Evolutionary conservation across 1,140 invertebrate species (phyloP).

Genomic region (Danaus plexippus): DNA sequence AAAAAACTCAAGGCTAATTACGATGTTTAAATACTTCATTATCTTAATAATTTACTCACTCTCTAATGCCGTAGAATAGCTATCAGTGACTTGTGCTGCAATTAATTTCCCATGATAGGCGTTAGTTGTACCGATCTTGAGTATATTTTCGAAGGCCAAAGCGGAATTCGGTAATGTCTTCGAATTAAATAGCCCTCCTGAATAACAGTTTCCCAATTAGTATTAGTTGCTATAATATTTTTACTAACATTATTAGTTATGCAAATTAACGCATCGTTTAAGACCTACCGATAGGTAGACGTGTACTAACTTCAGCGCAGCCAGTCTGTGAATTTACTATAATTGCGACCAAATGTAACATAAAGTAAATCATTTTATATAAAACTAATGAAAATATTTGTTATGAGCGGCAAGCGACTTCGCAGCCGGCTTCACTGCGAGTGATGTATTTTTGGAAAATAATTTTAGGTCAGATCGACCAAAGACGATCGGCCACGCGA

Average conservation of each 20-base stretch:
- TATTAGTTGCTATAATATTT: not conserved
- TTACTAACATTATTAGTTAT: not conserved
- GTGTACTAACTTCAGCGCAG: constrained; percentile 10
- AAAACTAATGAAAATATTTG: constrained; percentile 25
- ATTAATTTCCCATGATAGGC: constrained; percentile 38
- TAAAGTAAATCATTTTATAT: too few relatives aligned
- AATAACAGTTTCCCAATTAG: constrained; percentile 17
- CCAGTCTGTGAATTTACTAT: too few relatives aligned
- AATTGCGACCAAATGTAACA: too few relatives aligned
- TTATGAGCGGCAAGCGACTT: constrained; percentile 35
- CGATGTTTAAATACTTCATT: too few relatives aligned
- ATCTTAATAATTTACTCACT: constrained; percentile 30
- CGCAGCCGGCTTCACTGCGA: constrained; percentile 38
- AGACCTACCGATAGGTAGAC: constrained; percentile 30
- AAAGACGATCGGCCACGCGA: constrained; percentile 27
- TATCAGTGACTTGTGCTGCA: constrained; percentile 37
- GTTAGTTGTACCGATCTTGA: constrained; percentile 28
- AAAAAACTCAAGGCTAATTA: not conserved
- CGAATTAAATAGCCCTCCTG: constrained; percentile 53
- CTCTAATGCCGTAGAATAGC: constrained; percentile 52
- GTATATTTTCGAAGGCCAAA: constrained; percentile 39
- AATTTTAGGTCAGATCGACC: constrained; percentile 57
- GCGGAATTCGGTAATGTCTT: constrained; percentile 34
- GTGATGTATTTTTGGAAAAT: constrained; percentile 66
- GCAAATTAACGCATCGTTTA: not conserved